phyloP scores from a whole-genome alignment of 1,140 invertebrate genomes.

The Marisa cornuarietis region DNA sequence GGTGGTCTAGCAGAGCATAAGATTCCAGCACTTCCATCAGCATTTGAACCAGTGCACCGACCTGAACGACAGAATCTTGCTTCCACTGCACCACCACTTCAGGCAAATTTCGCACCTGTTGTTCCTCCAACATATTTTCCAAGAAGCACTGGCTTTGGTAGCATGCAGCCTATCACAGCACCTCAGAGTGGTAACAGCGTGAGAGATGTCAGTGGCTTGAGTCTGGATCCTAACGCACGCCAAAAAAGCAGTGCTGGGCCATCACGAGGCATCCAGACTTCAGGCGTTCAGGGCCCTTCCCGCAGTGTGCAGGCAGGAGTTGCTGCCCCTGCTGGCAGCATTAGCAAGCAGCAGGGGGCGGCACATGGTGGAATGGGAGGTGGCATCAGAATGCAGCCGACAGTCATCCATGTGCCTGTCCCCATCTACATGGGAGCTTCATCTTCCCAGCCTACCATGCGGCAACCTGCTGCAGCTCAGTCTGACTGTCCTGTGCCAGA shows the following conservation, averaged over 20 bases:
- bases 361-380: too few relatives aligned
- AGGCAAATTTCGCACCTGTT: neutral
- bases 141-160: conserved; percentile 4
- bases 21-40: conserved; percentile 25
- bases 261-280: conserved; percentile 22
- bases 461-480: conserved; percentile 8
- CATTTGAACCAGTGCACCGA: conserved; percentile 46
- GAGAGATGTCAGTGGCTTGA: neutral
- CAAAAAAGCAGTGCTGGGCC: conserved; percentile 8
- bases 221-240: neutral
- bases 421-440: neutral
- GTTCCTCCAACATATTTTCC: conserved; percentile 8
- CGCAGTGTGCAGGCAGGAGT: conserved; percentile 13
- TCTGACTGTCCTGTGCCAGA: conserved; percentile 18
- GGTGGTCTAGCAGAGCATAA: too few relatives aligned
- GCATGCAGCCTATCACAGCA: neutral
- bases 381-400: too few relatives aligned
- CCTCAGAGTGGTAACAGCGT: neutral
- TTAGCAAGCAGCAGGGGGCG: too few relatives aligned
- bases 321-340: neutral
- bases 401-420: too few relatives aligned
- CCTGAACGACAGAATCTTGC: conserved; percentile 36
- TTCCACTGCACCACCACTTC: neutral
- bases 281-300: conserved; percentile 28
- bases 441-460: neutral